phyloP scores from a whole-genome alignment of 1,140 invertebrate species.

The Chymomyza costata region DNA sequence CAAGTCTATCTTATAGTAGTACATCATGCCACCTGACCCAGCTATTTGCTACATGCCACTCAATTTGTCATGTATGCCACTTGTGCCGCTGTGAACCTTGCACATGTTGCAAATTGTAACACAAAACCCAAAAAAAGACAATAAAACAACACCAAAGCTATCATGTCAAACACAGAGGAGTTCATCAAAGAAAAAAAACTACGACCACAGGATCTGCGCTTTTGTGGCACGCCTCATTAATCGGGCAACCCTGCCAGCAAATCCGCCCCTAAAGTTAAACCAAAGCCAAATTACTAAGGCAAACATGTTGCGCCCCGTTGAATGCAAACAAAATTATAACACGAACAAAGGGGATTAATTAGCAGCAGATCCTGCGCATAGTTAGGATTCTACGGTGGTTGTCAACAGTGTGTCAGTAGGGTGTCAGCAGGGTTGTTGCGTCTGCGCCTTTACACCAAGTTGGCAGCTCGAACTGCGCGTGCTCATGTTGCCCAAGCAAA shows the following conservation, averaged over 20 bases:
- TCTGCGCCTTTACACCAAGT: too few species aligned
- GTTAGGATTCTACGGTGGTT: too few species aligned
- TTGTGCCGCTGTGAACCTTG: slow-evolving; percentile 54
- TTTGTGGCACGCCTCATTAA: slow-evolving; percentile 50
- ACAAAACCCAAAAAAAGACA: slow-evolving; percentile 4
- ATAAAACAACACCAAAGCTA: slow-evolving; percentile 3
- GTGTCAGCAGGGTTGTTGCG: too few species aligned
- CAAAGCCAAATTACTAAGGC: slow-evolving; percentile 54
- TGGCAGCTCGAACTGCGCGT: slow-evolving; percentile 38
- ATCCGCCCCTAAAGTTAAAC: slow-evolving; percentile 47
- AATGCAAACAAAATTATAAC: slow-evolving; percentile 53
- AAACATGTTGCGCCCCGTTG: slow-evolving; percentile 40
- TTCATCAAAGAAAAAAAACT: slow-evolving; percentile 5
- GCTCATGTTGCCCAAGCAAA: slow-evolving; percentile 43
- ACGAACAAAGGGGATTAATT: slow-evolving; percentile 71
- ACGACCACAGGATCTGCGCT: slow-evolving; percentile 3
- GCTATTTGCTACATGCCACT: slow-evolving; percentile 7
- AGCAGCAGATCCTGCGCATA: slow-evolving; percentile 18
- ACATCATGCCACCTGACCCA: slow-evolving; percentile 50
- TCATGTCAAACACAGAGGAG: slow-evolving; percentile 13
- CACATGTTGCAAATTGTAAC: slow-evolving; percentile 43
- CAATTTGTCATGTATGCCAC: slow-evolving; percentile 21
- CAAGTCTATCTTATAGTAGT: too few species aligned
- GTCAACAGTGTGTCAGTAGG: not conserved
- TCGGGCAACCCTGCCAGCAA: slow-evolving; percentile 5